These are phyloP conservation scores for Steinernema khuongi DNA, from an alignment of 1,140 invertebrate species.

Conservation along the genomic window DNA sequence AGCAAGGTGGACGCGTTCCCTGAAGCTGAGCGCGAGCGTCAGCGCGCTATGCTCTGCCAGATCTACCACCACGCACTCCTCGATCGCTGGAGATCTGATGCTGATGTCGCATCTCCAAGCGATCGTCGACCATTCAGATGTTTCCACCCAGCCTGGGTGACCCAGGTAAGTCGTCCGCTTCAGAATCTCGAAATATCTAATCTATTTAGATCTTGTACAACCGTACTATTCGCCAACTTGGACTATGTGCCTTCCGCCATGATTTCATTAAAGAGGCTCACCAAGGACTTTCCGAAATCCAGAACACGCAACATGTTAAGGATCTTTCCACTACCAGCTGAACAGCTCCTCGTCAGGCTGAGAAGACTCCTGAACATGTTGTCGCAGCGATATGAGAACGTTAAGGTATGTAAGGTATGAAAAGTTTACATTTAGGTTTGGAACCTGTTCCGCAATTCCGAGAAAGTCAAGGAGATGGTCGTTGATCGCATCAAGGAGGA, in stretches of 20 bases:
- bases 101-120: constrained; percentile 98
- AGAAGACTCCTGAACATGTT: constrained; percentile 54
- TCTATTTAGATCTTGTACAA: constrained; percentile 95
- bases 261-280: constrained; percentile 96
- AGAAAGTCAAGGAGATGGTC: constrained; percentile 86
- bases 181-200: no score
- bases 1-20: constrained; percentile 87
- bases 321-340: constrained; percentile 93
- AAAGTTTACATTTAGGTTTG: constrained; percentile 69
- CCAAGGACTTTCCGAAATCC: constrained; percentile 90
- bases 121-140: constrained; percentile 92
- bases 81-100: constrained; percentile 92
- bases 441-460: constrained; percentile 90
- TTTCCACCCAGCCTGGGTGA: constrained; percentile 84
- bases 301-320: constrained; percentile 94
- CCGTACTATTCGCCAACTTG: constrained; percentile 94
- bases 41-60: constrained; percentile 91
- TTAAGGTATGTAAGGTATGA: constrained; percentile 68
- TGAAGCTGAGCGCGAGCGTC: constrained; percentile 84
- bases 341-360: constrained; percentile 64
- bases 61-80: constrained; percentile 97
- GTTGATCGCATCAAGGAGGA: constrained; percentile 90
- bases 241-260: constrained; percentile 93
- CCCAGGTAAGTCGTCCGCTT: no score
- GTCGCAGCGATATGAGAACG: no score